Percentiles rank a stretch among this genome's conserved stretches.
Conservation (phyloP, 2,888 invertebrate species). For the Cheilosia grossa region DNA sequence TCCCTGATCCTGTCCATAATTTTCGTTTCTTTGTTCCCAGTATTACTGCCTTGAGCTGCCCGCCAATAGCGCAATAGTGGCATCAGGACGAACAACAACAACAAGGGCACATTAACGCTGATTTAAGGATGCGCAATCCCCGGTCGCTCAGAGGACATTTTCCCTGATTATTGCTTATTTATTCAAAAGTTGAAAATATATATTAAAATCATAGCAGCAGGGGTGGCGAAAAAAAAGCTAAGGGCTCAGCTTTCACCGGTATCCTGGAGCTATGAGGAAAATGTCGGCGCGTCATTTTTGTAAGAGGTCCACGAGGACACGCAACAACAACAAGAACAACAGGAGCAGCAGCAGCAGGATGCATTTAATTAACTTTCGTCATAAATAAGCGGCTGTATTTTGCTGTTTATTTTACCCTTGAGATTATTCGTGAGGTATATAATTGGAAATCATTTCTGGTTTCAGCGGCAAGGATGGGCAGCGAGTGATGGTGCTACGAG, state of each 20-base stretch:
- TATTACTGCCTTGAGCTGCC: slow-evolving; percentile 34
- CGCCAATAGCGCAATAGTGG: slow-evolving; percentile 6
- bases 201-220: slow-evolving; percentile 41
- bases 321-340: slow-evolving; percentile 13
- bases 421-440: slow-evolving; percentile 70
- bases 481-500: slow-evolving; percentile 12
- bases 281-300: slow-evolving; percentile 20
- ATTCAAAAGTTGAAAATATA: slow-evolving; percentile 64
- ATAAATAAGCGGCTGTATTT: slow-evolving; percentile 64
- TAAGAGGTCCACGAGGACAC: slow-evolving; percentile 44
- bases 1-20: slow-evolving; percentile 16
- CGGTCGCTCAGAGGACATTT: slow-evolving; percentile 60
- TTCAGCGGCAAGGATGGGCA: slow-evolving; percentile 30
- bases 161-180: slow-evolving; percentile 69
- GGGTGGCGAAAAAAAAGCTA: neutral
- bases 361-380: slow-evolving; percentile 74
- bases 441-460: slow-evolving; percentile 71
- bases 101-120: slow-evolving; percentile 55
- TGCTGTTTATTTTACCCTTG: slow-evolving; percentile 72
- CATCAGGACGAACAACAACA: slow-evolving; percentile 44
- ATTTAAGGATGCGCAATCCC: slow-evolving; percentile 63
- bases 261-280: slow-evolving; percentile 27
- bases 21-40: neutral
- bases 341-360: slow-evolving; percentile 60
- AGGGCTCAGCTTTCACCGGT: neutral